Base-by-base conservation (phyloP, 1,140 invertebrate genomes). In the Achroia grisella region DNA sequence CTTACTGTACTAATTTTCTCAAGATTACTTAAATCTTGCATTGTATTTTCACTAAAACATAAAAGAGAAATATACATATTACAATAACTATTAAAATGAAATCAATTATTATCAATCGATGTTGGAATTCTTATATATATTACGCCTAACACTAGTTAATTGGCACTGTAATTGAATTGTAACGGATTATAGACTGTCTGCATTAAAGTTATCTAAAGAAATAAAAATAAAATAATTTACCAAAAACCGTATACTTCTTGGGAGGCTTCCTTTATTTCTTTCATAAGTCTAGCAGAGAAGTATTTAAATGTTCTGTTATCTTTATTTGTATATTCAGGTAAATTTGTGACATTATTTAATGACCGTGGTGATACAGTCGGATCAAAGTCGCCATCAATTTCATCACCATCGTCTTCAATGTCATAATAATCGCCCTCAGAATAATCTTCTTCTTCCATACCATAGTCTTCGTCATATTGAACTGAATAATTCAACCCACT, bases 231-330 rank as follows among this genome's bases (percentile, higher is more conserved):
- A 28, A 10, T 37, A 42, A 54, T 31, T 56, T 54, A 71, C 71
- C 67, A 67, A 52, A 71, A 74, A 14, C 28, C 30, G 9, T 51
- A 48, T 11, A 75, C 59, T 34, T 41, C 40, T 12, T 37, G 35
- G 34, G 59, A 63, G 11, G 56, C 27, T 34, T 60, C 39, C 28
- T 45, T 63, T 23, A 69, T 56, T 50, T 67, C 50, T 11, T 32
- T 36, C 14, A 65, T 11, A n/a, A 76, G 35, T 32, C 35, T 56
- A 28, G 35, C 37, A 13, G 69, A 3, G 44, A 11, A 69, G 11
- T 15, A 17, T 41, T 37, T 37, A 0, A 37, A 37, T 17, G 14
- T 14, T 14, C 17, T 17, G 17, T 10, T 37, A 37, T 17, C 35
- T 8, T 5, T 9, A 1, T 4, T 10, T 9, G 35, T 10, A 17